Conservation (phyloP, 2,113 vertebrate species). For the Petrocephalus microphthalmus region DNA sequence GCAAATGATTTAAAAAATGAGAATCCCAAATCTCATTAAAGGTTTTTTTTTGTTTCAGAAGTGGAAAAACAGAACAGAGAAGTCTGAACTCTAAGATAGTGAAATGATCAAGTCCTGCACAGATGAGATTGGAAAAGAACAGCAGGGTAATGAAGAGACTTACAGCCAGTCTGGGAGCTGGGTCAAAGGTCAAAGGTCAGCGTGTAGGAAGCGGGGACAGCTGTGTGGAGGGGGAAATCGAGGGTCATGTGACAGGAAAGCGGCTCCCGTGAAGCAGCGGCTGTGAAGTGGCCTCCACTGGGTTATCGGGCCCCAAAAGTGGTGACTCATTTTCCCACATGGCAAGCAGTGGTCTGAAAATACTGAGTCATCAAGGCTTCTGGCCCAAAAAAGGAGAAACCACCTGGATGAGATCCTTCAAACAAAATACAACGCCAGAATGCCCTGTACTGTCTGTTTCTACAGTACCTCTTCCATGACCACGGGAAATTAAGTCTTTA, state of each 20-base stretch:
- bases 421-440: background rate
- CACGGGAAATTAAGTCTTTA: background rate
- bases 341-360: conserved; percentile 4
- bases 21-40: background rate
- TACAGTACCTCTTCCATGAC: background rate
- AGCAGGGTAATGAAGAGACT: background rate
- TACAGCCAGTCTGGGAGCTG: background rate
- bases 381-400: background rate
- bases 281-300: background rate
- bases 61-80: background rate
- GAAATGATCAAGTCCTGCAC: background rate
- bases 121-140: background rate
- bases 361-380: background rate
- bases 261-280: background rate
- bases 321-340: background rate
- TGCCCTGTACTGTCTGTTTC: background rate
- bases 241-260: background rate
- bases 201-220: background rate
- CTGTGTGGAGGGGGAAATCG: background rate
- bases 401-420: background rate
- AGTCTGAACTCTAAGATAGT: background rate
- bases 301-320: background rate
- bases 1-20: background rate
- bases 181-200: background rate
- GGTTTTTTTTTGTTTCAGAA: background rate